Percentiles rank a stretch among this genome's conserved stretches.
These are phyloP conservation scores for Pelodiscus sinensis DNA, from an alignment of 2,113 vertebrate genomes.

Conservation along the genomic window DNA sequence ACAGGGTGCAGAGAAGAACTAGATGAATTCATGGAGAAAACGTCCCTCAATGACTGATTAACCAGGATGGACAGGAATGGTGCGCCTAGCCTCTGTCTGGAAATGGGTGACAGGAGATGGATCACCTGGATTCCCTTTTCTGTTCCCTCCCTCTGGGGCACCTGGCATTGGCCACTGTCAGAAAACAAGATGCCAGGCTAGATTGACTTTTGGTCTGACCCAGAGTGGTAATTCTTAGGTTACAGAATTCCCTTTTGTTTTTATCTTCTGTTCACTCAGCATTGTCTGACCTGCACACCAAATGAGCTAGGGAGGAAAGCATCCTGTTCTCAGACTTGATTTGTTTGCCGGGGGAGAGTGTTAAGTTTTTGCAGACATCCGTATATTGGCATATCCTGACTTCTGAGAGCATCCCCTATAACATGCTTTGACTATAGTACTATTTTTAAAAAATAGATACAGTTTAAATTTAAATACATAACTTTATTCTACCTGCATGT, in stretches of 20 bases:
- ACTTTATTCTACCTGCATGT: neutral
- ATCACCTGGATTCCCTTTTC: too few species aligned
- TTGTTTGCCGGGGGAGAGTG: neutral
- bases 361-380: neutral
- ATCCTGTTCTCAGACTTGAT: neutral
- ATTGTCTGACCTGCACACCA: constrained; percentile 12
- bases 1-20: too few species aligned
- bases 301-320: neutral
- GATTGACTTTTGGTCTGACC: too few species aligned
- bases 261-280: constrained; percentile 16
- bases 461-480: neutral
- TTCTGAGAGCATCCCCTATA: neutral
- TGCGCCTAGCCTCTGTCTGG: too few species aligned
- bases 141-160: too few species aligned
- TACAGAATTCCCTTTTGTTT: neutral
- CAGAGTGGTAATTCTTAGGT: too few species aligned
- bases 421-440: neutral
- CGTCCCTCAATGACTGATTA: too few species aligned
- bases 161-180: too few species aligned
- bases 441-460: neutral
- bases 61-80: too few species aligned
- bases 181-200: too few species aligned
- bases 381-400: neutral
- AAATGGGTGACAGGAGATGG: too few species aligned
- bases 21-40: too few species aligned